phyloP scores from a whole-genome alignment of 2,113 vertebrate species.

The Neolamprologus hecqui region DNA sequence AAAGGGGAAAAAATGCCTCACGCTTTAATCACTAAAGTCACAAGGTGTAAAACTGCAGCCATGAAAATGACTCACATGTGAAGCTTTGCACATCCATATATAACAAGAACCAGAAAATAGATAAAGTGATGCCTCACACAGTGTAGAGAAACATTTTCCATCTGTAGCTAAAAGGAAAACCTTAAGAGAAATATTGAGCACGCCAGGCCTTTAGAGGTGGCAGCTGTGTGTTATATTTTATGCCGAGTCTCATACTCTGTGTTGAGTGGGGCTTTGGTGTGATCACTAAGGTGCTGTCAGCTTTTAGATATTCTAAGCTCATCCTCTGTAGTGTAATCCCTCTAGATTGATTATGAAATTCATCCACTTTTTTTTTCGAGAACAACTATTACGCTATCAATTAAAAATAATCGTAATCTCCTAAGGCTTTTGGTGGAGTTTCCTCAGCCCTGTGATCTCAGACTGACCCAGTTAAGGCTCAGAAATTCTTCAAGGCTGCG shows the following conservation, averaged over 20 bases:
- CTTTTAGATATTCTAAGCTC: not conserved
- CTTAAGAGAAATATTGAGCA: not conserved
- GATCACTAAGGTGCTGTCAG: not conserved
- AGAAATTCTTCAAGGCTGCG: not conserved
- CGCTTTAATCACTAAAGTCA: not conserved
- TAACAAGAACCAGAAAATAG: not conserved
- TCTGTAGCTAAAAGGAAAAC: not conserved
- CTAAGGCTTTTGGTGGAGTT: not conserved
- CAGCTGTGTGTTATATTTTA: not conserved
- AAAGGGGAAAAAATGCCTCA: not conserved
- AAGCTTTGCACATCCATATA: not conserved
- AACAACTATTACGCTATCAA: not conserved
- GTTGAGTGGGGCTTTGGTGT: not conserved
- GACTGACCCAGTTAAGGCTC: conserved; percentile 11
- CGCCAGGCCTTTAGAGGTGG: not conserved
- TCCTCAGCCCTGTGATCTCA: not conserved
- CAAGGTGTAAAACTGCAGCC: not conserved
- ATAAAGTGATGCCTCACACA: not conserved
- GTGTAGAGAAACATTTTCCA: not conserved
- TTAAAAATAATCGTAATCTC: not conserved
- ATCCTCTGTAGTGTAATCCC: not conserved
- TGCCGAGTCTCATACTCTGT: not conserved
- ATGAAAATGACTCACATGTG: not conserved
- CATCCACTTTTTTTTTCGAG: not conserved
- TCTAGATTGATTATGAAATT: not conserved